A percentile compares a stretch with the other conserved stretches of the same genome.
Evolutionary conservation across 1,140 invertebrate species (phyloP).

Genomic region (Microplitis mediator): DNA sequence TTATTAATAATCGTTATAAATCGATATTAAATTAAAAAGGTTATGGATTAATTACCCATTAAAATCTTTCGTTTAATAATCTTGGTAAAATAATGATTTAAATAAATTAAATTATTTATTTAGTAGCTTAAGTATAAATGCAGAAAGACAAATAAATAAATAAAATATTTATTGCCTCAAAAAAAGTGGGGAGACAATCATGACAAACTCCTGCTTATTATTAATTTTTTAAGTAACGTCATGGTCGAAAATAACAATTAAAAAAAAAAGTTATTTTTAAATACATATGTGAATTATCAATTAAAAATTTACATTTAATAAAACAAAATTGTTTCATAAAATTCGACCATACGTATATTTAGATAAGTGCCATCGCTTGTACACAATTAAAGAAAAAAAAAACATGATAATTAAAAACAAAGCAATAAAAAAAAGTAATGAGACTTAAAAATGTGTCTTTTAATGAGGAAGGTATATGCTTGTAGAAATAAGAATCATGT

Average conservation of each 20-base stretch:
- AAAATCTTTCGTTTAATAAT: no score
- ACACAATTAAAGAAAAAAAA: neutral
- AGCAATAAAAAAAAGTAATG: constrained; percentile 30
- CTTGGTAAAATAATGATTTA: no score
- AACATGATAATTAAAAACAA: neutral
- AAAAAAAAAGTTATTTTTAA: neutral
- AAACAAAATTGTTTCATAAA: neutral
- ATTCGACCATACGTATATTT: neutral
- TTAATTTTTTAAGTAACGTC: neutral
- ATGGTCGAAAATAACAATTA: neutral
- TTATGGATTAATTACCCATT: neutral
- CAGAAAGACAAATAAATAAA: neutral
- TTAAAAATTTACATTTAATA: neutral
- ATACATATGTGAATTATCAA: no score
- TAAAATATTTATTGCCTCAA: constrained; percentile 33
- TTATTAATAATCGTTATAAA: neutral
- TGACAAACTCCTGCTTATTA: neutral
- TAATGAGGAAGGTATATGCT: constrained; percentile 55
- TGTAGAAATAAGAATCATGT: constrained; percentile 74
- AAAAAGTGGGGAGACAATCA: constrained; percentile 19
- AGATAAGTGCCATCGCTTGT: neutral
- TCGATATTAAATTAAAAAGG: neutral
- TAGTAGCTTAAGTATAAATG: neutral
- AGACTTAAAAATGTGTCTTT: constrained; percentile 40
- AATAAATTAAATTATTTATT: neutral